Conservation (phyloP, 2,113 vertebrate genomes). For the Psilopsiagon aurifrons region DNA sequence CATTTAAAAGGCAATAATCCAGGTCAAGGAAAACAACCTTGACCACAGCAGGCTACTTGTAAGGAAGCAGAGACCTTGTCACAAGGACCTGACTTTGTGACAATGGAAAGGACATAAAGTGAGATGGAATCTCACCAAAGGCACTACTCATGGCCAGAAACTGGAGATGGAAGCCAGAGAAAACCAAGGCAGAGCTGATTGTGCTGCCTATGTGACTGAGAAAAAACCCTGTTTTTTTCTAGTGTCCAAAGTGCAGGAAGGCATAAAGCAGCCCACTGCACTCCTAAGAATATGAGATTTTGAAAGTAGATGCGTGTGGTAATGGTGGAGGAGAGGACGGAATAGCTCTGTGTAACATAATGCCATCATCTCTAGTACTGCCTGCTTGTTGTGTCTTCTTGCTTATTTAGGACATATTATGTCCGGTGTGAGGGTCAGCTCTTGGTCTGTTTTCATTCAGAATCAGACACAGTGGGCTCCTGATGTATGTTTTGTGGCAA, state of each 20-base stretch:
- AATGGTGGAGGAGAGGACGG: not conserved
- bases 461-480: not conserved
- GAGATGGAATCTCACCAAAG: not conserved
- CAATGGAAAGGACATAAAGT: not conserved
- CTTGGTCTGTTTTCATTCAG: not conserved
- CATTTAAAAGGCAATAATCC: constrained; percentile 43
- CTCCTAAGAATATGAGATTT: not conserved
- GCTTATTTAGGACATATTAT: not conserved
- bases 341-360: not conserved
- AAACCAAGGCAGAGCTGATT: not conserved
- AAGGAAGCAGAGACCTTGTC: not conserved
- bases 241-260: not conserved
- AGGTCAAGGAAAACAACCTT: constrained; percentile 42
- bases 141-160: not conserved
- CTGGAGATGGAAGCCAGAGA: not conserved
- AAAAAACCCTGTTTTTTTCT: not conserved
- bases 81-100: not conserved
- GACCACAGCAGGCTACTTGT: not conserved
- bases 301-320: not conserved
- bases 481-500: not conserved
- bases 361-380: not conserved
- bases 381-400: not conserved
- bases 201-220: not conserved
- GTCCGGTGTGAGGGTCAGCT: not conserved
- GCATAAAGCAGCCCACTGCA: not conserved